These are phyloP conservation scores for Hipposideros larvatus DNA, from an alignment of 2,797 vertebrate genomes.

Conservation along the genomic window DNA sequence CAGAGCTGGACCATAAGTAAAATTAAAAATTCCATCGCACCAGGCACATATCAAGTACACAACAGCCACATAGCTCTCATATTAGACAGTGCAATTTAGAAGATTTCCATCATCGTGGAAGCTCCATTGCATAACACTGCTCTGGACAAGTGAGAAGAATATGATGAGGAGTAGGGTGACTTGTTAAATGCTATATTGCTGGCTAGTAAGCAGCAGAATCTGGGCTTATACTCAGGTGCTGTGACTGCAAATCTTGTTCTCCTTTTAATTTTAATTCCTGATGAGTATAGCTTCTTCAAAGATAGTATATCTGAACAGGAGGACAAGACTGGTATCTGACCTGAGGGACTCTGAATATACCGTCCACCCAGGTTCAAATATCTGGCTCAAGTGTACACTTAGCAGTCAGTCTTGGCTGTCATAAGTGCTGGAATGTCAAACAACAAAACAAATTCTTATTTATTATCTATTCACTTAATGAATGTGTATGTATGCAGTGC, in stretches of 20 bases:
- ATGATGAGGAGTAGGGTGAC: neutral
- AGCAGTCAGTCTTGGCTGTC: neutral
- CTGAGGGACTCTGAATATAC: neutral
- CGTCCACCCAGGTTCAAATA: neutral
- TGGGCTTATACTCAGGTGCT: neutral
- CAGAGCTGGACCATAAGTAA: neutral
- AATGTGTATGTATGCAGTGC: neutral
- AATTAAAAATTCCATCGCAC: neutral
- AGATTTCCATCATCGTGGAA: neutral
- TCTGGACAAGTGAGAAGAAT: neutral
- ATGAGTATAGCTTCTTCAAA: neutral
- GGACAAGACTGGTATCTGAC: neutral
- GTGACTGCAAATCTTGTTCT: neutral
- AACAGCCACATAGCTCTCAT: neutral
- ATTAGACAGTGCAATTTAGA: rapidly evolving
- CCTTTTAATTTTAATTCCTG: constrained; percentile 3
- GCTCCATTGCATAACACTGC: no score
- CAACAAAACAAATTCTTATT: neutral
- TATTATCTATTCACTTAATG: constrained; percentile 12
- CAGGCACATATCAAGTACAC: neutral
- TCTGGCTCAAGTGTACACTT: neutral
- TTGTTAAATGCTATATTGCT: neutral
- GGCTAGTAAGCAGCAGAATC: neutral
- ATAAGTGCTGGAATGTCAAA: neutral
- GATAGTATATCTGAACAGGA: neutral